A percentile compares a stretch with the other conserved stretches of the same genome.
Evolutionary conservation across 2,113 vertebrate species (phyloP).

Genomic region (Lathamus discolor): DNA sequence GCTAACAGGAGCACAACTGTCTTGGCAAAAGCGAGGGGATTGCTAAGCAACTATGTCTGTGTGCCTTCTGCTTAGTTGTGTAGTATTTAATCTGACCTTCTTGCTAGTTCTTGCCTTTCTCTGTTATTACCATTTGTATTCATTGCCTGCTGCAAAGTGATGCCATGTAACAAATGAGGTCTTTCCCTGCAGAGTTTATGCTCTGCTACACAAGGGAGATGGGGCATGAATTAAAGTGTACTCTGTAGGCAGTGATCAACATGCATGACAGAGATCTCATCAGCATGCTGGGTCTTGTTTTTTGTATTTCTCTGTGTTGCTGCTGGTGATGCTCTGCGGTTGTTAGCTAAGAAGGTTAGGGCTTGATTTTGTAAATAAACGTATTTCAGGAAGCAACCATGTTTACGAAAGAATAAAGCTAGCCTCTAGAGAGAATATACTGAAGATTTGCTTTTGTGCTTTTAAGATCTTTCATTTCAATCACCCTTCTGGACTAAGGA

Average conservation of each 20-base stretch:
- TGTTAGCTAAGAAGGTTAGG: not conserved
- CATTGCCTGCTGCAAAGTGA: not conserved
- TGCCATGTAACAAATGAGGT: not conserved
- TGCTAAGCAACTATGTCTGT: not conserved
- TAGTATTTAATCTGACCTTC: not conserved
- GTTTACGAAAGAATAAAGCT: not conserved
- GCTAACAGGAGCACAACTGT: not conserved
- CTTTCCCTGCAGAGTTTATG: not conserved
- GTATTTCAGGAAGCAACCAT: not conserved
- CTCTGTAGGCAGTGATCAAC: not conserved
- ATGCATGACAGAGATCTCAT: not conserved
- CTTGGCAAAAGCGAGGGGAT: not conserved
- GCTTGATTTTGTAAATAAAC: not conserved
- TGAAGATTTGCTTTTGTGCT: not conserved
- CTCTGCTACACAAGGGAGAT: not conserved
- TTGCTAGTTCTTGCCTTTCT: not conserved
- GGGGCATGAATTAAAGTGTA: not conserved
- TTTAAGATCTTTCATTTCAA: not conserved
- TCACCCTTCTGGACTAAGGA: not conserved
- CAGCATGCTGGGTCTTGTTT: rapidly evolving
- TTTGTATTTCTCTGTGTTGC: not conserved
- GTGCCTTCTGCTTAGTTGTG: not conserved
- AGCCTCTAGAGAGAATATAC: not conserved
- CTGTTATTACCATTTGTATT: not conserved
- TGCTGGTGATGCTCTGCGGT: not conserved